Conservation (phyloP, 1,140 invertebrate genomes). For the Drosophila suzukii region DNA sequence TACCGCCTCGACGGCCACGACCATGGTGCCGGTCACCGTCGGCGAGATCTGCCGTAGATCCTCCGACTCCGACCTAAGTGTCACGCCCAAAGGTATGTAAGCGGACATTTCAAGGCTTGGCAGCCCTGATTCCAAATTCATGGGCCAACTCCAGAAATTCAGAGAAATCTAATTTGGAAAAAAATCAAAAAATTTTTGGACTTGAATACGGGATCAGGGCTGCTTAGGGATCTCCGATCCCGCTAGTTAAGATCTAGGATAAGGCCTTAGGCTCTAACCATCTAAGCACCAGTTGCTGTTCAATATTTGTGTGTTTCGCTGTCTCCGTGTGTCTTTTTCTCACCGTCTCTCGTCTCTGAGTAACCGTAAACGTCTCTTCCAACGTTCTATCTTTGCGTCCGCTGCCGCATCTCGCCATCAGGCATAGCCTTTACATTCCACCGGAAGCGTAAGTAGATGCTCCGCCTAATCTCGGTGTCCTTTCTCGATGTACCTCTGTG, state of each 20-base stretch:
- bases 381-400: slow-evolving; percentile 71
- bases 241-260: slow-evolving; percentile 21
- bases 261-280: slow-evolving; percentile 18
- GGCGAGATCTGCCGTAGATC: slow-evolving; percentile 90
- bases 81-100: slow-evolving; percentile 94
- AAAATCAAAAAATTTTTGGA: background rate
- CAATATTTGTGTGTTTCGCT: slow-evolving; percentile 32
- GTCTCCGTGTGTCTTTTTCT: slow-evolving; percentile 28
- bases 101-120: background rate
- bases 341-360: slow-evolving; percentile 34
- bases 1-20: slow-evolving; percentile 67
- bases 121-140: slow-evolving; percentile 4
- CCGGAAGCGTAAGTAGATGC: slow-evolving; percentile 77
- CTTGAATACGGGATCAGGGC: background rate
- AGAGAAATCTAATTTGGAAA: no score
- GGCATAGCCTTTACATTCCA: slow-evolving; percentile 62
- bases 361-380: slow-evolving; percentile 52
- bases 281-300: slow-evolving; percentile 15
- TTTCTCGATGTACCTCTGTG: slow-evolving; percentile 44
- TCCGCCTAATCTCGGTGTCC: slow-evolving; percentile 39
- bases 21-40: slow-evolving; percentile 69
- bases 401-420: slow-evolving; percentile 62
- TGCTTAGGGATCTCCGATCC: background rate
- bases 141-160: no score
- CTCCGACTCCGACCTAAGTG: slow-evolving; percentile 96